Evolutionary conservation across 2,113 vertebrate genomes (phyloP), one percentile per base, ranked within the genome.

Genomic region (Ia io): DNA sequence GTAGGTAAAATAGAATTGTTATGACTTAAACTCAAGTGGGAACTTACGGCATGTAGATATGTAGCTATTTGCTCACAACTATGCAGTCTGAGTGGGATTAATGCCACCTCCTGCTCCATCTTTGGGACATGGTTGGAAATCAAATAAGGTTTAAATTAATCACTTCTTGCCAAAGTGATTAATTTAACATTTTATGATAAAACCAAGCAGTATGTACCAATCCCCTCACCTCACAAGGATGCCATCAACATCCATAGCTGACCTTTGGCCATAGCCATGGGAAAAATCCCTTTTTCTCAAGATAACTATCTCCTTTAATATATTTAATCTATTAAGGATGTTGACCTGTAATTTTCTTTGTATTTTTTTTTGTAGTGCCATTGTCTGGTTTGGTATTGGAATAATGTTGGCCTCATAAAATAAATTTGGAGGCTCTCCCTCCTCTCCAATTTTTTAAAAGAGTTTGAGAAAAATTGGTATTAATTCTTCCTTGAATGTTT

Each of bases 31-130:
- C 9, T 83, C 14, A 6, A 73, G 25, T 59, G 22, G 23, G 6
- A 84, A 90, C 53, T 16, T 30, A 13, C 6, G 32, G 0, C 6
- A 8, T 0, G 0, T 83, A 5, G 6, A 14, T 11, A 32, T 44
- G 37, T 28, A 49, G 2, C 56, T 77, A 7, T 35, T 0, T 63
- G 6, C 10, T 70, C 4, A 2, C 18, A 32, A 5, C 11, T 10
- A 0, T 61, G 16, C 1, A 5, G 3, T 49, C 23, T 65, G 44
- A 16, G 1, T 49, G 1, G 12, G 23, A 3, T 10, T 3, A 8
- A 30, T 3, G 0, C 9, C 6, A 37, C 2, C 8, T 59, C 17
- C 28, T 28, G 56, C 20, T 79, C 20, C 32, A 70, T 25, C 1
- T 37, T 83, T n/a, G 85, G 7, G 13, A 85, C 16, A 5, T 71